Percentiles rank a stretch among this genome's conserved stretches.
Evolutionary conservation across 2,113 vertebrate genomes (phyloP).

Genomic region (Melanerpes aurifrons): DNA sequence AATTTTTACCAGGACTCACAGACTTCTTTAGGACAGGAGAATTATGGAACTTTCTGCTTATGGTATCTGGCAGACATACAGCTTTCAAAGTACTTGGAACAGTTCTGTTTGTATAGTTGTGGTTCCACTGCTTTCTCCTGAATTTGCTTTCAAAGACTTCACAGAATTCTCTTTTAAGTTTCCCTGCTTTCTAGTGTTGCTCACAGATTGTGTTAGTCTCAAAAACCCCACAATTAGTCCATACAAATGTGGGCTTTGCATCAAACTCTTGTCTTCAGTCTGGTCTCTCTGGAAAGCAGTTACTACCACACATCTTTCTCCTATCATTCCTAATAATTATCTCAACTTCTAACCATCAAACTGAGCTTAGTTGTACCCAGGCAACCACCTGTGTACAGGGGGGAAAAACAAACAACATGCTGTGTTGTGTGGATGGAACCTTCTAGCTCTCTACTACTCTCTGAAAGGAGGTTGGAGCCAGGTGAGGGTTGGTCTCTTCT

Average conservation of each 20-base stretch:
- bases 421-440: too few species aligned
- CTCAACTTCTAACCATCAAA: background rate
- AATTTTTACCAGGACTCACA: background rate
- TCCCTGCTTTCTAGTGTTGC: background rate
- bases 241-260: background rate
- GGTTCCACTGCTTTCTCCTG: background rate
- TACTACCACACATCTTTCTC: background rate
- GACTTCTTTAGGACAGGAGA: background rate
- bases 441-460: too few species aligned
- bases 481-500: too few species aligned
- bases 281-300: background rate
- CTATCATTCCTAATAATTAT: background rate
- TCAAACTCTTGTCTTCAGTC: background rate
- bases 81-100: background rate
- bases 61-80: background rate
- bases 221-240: background rate
- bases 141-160: conserved; percentile 8
- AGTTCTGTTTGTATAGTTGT: background rate
- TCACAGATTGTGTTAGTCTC: background rate
- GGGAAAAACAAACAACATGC: background rate
- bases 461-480: too few species aligned
- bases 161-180: background rate
- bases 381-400: background rate
- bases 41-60: background rate
- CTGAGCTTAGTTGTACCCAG: background rate